Conservation (phyloP, 2,113 vertebrate species). For the Micromys minutus region DNA sequence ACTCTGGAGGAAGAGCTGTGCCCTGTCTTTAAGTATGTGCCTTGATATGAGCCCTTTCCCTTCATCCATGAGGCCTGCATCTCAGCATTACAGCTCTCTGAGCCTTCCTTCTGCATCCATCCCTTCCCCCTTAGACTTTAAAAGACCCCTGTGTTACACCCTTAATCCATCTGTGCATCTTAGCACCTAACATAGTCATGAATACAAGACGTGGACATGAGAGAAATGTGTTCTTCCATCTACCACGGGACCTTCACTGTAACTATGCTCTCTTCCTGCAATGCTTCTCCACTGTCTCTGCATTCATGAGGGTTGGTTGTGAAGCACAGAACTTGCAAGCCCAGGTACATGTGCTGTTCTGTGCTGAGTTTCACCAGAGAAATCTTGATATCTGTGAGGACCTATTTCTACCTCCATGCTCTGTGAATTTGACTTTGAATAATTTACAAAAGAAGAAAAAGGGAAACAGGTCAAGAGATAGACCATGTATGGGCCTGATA, state of each 20-base stretch:
- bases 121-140: no score
- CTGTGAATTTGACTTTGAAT: not conserved
- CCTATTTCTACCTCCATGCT: no score
- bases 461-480: not conserved
- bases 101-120: not conserved
- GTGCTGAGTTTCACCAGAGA: not conserved
- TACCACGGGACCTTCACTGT: not conserved
- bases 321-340: not conserved
- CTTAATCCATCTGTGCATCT: not conserved
- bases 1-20: not conserved
- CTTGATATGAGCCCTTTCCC: not conserved
- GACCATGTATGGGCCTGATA: not conserved
- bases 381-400: not conserved
- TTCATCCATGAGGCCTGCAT: not conserved
- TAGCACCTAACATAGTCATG: not conserved
- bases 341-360: fast-evolving
- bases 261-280: not conserved
- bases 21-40: not conserved
- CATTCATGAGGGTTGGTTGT: not conserved
- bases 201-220: not conserved
- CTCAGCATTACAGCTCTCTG: not conserved
- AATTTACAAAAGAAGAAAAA: not conserved
- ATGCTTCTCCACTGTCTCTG: not conserved
- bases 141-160: not conserved
- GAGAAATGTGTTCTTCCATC: not conserved